These are phyloP conservation scores for Deilephila porcellus DNA, from an alignment of 2,888 invertebrate genomes.

Conservation along the genomic window DNA sequence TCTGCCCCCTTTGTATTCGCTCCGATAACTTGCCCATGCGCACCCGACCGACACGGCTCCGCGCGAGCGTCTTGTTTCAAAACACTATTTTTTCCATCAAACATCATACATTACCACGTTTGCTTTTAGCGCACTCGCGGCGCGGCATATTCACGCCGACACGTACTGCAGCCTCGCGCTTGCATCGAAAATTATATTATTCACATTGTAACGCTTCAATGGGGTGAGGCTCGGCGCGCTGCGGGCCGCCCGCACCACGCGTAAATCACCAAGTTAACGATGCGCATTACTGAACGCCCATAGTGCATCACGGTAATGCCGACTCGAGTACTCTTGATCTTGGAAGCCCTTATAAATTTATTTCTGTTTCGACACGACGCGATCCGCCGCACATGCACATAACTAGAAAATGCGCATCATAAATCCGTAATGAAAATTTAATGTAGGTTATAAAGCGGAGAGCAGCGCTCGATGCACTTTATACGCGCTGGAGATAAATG, in stretches of 20 bases:
- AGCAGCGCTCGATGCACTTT: slow-evolving; percentile 45
- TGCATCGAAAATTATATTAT: slow-evolving; percentile 29
- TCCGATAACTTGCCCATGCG: slow-evolving; percentile 85
- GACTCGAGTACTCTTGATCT: slow-evolving; percentile 54
- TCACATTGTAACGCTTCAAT: slow-evolving; percentile 47
- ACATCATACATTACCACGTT: slow-evolving; percentile 70
- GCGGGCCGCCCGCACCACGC: slow-evolving; percentile 60
- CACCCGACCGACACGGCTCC: slow-evolving; percentile 82
- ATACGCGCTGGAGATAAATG: slow-evolving; percentile 62
- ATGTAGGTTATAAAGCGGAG: slow-evolving; percentile 46
- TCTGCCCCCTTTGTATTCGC: slow-evolving; percentile 84
- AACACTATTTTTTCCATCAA: slow-evolving; percentile 68
- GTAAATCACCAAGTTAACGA: slow-evolving; percentile 78
- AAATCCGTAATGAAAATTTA: slow-evolving; percentile 24
- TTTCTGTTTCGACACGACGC: slow-evolving; percentile 36
- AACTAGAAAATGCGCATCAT: slow-evolving; percentile 40
- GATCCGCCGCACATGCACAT: slow-evolving; percentile 40
- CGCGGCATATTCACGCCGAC: slow-evolving; percentile 58
- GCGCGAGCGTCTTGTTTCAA: slow-evolving; percentile 77
- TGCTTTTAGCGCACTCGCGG: slow-evolving; percentile 51
- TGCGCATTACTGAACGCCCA: slow-evolving; percentile 53
- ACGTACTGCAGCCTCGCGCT: slow-evolving; percentile 55
- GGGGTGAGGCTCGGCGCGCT: slow-evolving; percentile 65
- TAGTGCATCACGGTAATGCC: slow-evolving; percentile 52
- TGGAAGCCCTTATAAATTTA: slow-evolving; percentile 46